Base-by-base conservation (phyloP, 1,140 invertebrate species). In the Pantala flavescens region DNA sequence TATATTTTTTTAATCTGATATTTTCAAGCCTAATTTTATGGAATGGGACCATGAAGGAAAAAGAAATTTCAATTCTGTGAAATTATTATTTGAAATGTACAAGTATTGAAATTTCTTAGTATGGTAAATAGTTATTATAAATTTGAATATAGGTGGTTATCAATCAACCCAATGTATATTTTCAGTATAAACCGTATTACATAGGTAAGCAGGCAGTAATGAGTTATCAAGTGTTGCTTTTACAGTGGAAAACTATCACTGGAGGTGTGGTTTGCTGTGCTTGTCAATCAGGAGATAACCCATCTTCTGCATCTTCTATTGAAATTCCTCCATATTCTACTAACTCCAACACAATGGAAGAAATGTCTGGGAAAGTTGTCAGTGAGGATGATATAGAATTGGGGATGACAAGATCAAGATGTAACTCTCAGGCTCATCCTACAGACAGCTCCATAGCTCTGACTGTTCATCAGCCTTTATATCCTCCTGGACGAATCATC, bases 161-260 rank as follows among this genome's bases (percentile, higher is more conserved):
- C n/a, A n/a, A n/a, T n/a, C n/a, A n/a, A n/a, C n/a, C n/a, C n/a
- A n/a, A n/a, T n/a, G n/a, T n/a, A n/a, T n/a, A n/a, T n/a, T n/a
- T n/a, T n/a, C n/a, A n/a, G n/a, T n/a, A n/a, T n/a, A n/a, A n/a
- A n/a, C n/a, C n/a, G n/a, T n/a, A n/a, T n/a, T n/a, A n/a, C n/a
- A n/a, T n/a, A n/a, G n/a, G n/a, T n/a, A n/a, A n/a, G n/a, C n/a
- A n/a, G n/a, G n/a, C n/a, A n/a, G n/a, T n/a, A n/a, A n/a, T n/a
- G n/a, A n/a, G n/a, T n/a, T n/a, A n/a, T n/a, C n/a, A n/a, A n/a
- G n/a, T 55, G 63, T 77, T 43, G 77, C 11, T 78, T 12, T 83
- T 83, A 70, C 82, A 95, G 92, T 96, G 94, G 93, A 94, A 95
- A 83, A 95, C 92, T 9, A 93, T 96, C 78, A 87, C 90, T 23